Evolutionary conservation across 1,140 invertebrate genomes (phyloP).

Genomic region (Drosophila fuyamai): DNA sequence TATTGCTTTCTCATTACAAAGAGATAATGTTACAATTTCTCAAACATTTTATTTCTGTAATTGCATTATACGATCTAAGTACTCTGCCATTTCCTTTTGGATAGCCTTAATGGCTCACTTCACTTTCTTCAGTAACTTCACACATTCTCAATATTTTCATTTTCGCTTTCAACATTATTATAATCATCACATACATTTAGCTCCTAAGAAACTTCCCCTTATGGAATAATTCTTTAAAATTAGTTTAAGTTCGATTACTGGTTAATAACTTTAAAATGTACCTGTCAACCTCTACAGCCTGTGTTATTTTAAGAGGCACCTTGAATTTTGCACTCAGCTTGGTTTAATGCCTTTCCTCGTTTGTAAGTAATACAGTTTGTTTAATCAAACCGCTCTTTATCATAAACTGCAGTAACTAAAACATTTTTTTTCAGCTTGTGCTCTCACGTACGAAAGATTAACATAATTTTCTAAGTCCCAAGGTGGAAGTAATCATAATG

Average conservation of each 20-base stretch:
- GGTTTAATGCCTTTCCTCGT: conserved; percentile 5
- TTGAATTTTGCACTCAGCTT: conserved; percentile 5
- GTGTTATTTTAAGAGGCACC: background rate
- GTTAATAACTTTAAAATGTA: conserved; percentile 8
- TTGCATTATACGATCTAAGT: no score
- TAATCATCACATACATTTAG: conserved; percentile 14
- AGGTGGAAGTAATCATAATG: conserved; percentile 1
- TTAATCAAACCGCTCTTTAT: background rate
- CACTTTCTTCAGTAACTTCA: background rate
- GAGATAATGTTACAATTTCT: no score
- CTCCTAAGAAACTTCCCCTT: background rate
- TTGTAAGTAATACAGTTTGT: conserved; percentile 6
- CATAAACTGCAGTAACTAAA: no score
- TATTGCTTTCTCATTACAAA: no score
- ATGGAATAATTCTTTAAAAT: no score
- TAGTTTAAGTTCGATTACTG: background rate
- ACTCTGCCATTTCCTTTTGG: background rate
- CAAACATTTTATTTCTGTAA: no score
- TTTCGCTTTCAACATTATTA: conserved; percentile 5
- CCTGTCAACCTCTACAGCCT: conserved; percentile 9
- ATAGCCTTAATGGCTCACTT: background rate
- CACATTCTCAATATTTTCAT: background rate
- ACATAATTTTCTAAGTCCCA: background rate
- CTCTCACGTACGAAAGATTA: no score
- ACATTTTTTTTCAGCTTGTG: no score